Percentiles rank a stretch among this genome's conserved stretches.
Evolutionary conservation across 2,113 vertebrate species (phyloP).

Genomic region (Megaceryle maxima): DNA sequence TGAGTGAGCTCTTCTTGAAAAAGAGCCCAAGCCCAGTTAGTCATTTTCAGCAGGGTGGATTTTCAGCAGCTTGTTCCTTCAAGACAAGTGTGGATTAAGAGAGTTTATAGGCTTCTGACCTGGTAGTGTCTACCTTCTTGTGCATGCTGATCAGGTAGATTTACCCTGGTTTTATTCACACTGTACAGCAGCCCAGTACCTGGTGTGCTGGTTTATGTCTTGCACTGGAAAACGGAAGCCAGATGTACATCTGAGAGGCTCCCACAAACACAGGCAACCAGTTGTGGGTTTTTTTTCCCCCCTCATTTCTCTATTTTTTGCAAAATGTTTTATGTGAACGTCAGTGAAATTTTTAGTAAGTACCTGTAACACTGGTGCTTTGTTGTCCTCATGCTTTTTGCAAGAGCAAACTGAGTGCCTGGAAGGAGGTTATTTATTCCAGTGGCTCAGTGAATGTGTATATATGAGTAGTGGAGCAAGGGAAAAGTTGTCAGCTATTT

Average conservation of each 20-base stretch:
- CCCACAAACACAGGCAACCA: background rate
- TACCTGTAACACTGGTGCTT: background rate
- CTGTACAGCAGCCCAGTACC: background rate
- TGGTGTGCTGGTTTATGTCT: background rate
- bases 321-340: background rate
- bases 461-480: background rate
- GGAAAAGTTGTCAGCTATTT: background rate
- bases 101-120: background rate
- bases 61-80: background rate
- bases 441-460: background rate
- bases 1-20: background rate
- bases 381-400: background rate
- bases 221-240: background rate
- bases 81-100: background rate
- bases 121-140: background rate
- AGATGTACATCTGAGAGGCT: background rate
- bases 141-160: rapidly evolving
- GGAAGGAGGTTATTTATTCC: background rate
- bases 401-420: background rate
- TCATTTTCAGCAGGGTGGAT: background rate
- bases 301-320: background rate
- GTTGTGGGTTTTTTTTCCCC: background rate
- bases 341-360: background rate
- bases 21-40: background rate
- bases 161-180: background rate